phyloP scores from a whole-genome alignment of 2,113 vertebrate genomes.

The Collichthys lucidus region DNA sequence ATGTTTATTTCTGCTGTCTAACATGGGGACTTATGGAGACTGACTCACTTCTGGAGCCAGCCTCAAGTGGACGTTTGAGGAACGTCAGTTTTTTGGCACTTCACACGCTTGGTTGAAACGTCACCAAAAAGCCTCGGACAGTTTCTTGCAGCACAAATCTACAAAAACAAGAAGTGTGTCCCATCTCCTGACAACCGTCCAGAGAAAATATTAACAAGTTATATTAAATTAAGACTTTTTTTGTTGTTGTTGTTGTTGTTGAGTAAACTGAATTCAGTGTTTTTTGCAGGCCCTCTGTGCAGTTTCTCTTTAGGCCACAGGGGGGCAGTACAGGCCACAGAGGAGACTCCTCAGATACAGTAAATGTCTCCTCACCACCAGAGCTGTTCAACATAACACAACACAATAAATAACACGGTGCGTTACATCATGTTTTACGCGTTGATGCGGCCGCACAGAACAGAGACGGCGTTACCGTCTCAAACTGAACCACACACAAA shows the following conservation, averaged over 20 bases:
- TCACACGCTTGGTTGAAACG: neutral
- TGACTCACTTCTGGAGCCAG: too few species aligned
- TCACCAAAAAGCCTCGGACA: neutral
- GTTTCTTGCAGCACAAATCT: neutral
- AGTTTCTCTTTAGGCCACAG: slow-evolving; percentile 37
- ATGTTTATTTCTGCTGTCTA: too few species aligned
- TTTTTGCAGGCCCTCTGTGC: neutral
- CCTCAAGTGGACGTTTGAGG: too few species aligned
- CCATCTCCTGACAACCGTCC: too few species aligned
- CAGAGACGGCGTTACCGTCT: neutral
- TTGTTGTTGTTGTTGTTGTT: neutral
- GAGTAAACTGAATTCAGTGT: neutral
- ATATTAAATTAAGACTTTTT: neutral
- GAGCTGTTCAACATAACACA: slow-evolving; percentile 39
- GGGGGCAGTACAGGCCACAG: slow-evolving; percentile 41
- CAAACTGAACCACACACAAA: neutral
- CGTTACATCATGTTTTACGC: slow-evolving; percentile 45
- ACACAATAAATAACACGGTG: slow-evolving; percentile 38
- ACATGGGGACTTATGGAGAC: too few species aligned
- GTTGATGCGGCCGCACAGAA: neutral
- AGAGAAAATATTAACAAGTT: neutral
- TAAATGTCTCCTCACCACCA: slow-evolving; percentile 11
- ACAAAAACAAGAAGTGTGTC: too few species aligned
- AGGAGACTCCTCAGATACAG: slow-evolving; percentile 3
- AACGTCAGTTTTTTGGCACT: too few species aligned